These are phyloP conservation scores for Siniperca chuatsi DNA, from an alignment of 2,113 vertebrate species.

Conservation along the genomic window DNA sequence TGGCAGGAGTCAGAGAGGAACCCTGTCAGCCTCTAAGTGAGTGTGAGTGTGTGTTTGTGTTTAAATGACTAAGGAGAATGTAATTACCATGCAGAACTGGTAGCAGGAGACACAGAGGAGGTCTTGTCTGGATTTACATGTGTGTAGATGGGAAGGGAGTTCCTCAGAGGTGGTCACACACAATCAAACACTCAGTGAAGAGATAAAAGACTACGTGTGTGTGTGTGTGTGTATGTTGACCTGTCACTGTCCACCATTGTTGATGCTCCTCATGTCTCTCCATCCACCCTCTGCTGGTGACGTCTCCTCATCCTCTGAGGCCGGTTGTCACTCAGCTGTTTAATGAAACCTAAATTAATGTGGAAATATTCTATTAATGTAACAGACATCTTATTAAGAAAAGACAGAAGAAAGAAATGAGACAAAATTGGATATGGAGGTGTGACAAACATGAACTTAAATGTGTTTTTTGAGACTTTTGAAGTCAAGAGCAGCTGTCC, in stretches of 20 bases:
- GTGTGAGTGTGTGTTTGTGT: conserved; percentile 15
- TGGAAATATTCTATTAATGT: not conserved
- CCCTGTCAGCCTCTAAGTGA: conserved; percentile 12
- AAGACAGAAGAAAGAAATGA: not conserved
- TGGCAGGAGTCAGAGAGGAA: not conserved
- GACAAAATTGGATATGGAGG: not conserved
- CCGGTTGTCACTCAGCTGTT: conserved; percentile 16
- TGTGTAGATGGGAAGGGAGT: conserved; percentile 13
- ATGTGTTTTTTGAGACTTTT: not conserved
- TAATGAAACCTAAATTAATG: conserved; percentile 25
- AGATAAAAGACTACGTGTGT: not conserved
- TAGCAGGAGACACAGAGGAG: conserved; percentile 14
- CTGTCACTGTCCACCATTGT: not conserved
- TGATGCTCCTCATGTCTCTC: not conserved
- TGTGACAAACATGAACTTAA: not conserved
- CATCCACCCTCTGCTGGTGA: accelerated
- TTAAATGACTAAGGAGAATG: conserved; percentile 10
- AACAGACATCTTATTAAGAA: not conserved
- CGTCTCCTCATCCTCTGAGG: not conserved
- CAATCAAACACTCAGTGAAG: not conserved
- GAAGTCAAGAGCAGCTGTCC: not conserved
- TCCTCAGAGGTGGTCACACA: conserved; percentile 28
- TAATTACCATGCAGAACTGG: conserved; percentile 39
- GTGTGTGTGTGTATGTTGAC: conserved; percentile 6
- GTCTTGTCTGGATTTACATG: conserved; percentile 43